Evolutionary conservation across 1,140 invertebrate species (phyloP).

Genomic region (Aphaenogaster rudis): DNA sequence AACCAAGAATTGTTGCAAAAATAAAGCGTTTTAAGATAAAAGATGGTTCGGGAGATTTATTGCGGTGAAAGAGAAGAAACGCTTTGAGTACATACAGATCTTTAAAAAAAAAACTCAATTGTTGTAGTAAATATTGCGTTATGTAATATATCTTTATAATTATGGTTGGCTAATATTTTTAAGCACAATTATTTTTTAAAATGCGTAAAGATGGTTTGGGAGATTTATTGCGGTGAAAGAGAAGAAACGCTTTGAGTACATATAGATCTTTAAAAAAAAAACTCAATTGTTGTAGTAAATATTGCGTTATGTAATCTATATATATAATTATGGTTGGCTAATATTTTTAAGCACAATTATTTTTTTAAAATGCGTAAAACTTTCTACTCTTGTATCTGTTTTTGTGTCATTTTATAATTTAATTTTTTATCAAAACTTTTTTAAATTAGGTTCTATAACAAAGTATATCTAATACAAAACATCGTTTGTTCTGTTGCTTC

Average conservation of each 20-base stretch:
- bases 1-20: slow-evolving; percentile 53
- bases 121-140: not conserved
- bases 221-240: not conserved
- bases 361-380: not conserved
- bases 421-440: not conserved
- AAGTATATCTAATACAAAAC: not conserved
- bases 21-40: slow-evolving; percentile 23
- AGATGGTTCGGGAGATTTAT: not conserved
- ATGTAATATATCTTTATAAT: not conserved
- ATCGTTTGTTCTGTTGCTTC: not conserved
- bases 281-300: not conserved
- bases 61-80: not conserved
- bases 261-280: not conserved
- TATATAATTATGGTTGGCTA: not conserved
- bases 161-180: not conserved
- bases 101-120: not conserved
- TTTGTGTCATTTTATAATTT: not conserved
- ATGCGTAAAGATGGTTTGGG: not conserved
- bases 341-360: no score
- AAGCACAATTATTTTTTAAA: not conserved
- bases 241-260: not conserved
- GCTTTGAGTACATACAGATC: not conserved
- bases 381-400: not conserved
- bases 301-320: not conserved
- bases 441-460: not conserved